phyloP scores from a whole-genome alignment of 2,113 vertebrate genomes.

The Rhagologus leucostigma region DNA sequence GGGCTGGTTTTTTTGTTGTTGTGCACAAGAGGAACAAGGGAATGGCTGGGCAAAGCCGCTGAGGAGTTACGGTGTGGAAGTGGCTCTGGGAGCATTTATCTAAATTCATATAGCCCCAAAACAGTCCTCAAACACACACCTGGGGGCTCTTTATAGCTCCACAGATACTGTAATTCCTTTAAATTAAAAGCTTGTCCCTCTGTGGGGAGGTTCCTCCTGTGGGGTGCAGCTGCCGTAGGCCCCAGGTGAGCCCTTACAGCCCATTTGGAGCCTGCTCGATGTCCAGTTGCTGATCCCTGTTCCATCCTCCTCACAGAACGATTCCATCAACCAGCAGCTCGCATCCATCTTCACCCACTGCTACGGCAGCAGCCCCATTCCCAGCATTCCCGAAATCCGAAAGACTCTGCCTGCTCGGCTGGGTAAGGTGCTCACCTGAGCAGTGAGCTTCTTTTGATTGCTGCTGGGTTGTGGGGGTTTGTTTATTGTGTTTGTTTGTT shows the following conservation, averaged over 20 bases:
- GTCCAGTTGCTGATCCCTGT: not conserved
- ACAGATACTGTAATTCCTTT: not conserved
- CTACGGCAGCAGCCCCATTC: constrained; percentile 88
- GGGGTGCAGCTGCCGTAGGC: not conserved
- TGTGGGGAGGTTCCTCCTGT: not conserved
- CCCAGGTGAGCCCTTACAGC: not conserved
- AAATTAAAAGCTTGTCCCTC: not conserved
- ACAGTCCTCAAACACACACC: not conserved
- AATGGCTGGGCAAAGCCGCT: rapidly evolving
- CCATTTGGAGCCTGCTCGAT: rapidly evolving
- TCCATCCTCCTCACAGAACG: constrained; percentile 75
- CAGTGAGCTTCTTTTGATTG: not conserved
- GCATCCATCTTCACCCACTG: constrained; percentile 89
- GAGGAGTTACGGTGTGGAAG: not conserved
- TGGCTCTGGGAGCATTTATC: not conserved
- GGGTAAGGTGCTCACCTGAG: constrained; percentile 68
- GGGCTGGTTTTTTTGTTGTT: not conserved
- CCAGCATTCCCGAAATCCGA: constrained; percentile 83
- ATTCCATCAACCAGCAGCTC: constrained; percentile 87
- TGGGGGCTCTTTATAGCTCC: not conserved
- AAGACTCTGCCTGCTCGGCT: constrained; percentile 87
- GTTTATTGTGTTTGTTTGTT: not conserved
- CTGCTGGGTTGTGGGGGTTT: not conserved
- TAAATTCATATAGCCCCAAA: not conserved
- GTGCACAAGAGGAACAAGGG: not conserved